Conservation (phyloP, 2,797 vertebrate species). For the Monodelphis domestica region DNA sequence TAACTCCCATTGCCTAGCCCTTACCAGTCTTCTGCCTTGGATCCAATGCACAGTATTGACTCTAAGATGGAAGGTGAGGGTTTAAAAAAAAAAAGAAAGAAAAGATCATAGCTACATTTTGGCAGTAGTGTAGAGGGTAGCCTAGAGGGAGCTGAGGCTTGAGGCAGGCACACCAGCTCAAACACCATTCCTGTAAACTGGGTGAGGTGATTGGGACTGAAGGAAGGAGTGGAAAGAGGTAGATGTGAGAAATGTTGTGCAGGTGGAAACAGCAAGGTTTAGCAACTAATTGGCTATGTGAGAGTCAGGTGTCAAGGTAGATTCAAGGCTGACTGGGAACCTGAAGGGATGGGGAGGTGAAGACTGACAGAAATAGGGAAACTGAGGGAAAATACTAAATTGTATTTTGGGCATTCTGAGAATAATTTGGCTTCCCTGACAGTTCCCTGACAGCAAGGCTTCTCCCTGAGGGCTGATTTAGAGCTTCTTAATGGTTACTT, state of each 20-base stretch:
- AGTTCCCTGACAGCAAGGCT: too few relatives aligned
- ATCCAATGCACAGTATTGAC: too few relatives aligned
- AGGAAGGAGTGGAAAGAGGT: not conserved
- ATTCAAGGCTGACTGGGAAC: not conserved
- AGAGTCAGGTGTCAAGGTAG: not conserved
- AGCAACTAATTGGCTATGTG: not conserved
- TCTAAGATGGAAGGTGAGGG: too few relatives aligned
- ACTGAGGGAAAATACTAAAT: not conserved
- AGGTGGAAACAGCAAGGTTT: not conserved
- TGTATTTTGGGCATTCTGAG: not conserved
- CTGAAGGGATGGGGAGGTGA: too few relatives aligned
- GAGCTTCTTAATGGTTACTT: not conserved
- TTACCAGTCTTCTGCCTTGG: too few relatives aligned
- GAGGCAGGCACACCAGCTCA: not conserved
- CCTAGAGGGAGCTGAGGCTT: not conserved
- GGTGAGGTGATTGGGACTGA: not conserved
- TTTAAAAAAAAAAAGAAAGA: too few relatives aligned
- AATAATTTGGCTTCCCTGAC: too few relatives aligned
- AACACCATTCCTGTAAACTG: not conserved
- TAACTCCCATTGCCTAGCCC: too few relatives aligned
- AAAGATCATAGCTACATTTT: not conserved
- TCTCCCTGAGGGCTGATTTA: not conserved
- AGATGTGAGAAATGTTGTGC: not conserved
- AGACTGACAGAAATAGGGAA: not conserved
- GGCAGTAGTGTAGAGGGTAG: not conserved